phyloP scores from a whole-genome alignment of 1,140 invertebrate genomes.

The Camponotus vicinus region DNA sequence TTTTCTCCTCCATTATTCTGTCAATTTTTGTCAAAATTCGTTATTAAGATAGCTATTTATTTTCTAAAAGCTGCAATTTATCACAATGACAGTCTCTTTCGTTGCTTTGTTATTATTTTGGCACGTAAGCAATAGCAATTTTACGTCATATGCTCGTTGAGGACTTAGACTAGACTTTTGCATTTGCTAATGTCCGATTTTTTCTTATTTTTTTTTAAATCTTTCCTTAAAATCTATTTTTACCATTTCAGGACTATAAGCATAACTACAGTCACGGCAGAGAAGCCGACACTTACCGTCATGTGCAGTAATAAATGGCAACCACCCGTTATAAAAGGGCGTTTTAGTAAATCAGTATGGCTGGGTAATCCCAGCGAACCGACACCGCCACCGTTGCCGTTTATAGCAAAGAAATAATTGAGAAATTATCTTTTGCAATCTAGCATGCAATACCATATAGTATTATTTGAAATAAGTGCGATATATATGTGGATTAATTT shows the following conservation, averaged over 20 bases:
- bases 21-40: constrained; percentile 8
- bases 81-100: neutral
- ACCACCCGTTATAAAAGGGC: constrained; percentile 82
- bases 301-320: constrained; percentile 82
- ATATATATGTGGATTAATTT: neutral
- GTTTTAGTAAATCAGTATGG: constrained; percentile 83
- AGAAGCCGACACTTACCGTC: constrained; percentile 75
- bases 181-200: neutral
- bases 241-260: constrained; percentile 78
- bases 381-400: constrained; percentile 74
- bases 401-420: constrained; percentile 79
- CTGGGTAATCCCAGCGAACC: constrained; percentile 81
- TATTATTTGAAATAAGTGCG: constrained; percentile 8
- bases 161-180: neutral
- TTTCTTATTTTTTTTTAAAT: neutral
- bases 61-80: neutral
- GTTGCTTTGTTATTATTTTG: neutral
- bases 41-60: neutral
- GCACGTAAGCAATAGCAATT: neutral
- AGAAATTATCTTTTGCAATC: neutral
- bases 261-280: constrained; percentile 75
- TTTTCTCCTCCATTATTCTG: constrained; percentile 70
- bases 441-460: constrained; percentile 22
- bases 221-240: constrained; percentile 46
- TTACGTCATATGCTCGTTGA: neutral